These are phyloP conservation scores for Yponomeuta evonymella DNA, from an alignment of 2,888 invertebrate species.

Conservation along the genomic window DNA sequence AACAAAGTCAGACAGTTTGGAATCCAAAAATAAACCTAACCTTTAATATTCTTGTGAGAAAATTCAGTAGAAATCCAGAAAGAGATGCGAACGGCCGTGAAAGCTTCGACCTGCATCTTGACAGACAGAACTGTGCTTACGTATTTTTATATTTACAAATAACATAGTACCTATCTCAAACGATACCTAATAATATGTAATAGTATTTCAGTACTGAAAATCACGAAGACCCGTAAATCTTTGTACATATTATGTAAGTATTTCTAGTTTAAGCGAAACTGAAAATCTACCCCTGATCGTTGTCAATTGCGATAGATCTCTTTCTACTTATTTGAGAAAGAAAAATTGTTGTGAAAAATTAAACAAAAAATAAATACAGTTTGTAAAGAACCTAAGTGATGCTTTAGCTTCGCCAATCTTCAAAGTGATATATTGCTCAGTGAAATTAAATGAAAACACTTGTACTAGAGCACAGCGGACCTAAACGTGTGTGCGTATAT, in stretches of 20 bases:
- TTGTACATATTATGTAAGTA: not conserved
- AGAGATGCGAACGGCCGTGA: not conserved
- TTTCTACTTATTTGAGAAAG: too few species aligned
- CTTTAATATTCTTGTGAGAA: not conserved
- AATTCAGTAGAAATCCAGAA: not conserved
- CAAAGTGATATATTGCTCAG: not conserved
- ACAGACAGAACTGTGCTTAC: not conserved
- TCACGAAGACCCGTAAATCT: not conserved
- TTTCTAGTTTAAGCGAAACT: too few species aligned
- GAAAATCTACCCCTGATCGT: too few species aligned
- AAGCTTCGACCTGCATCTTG: not conserved
- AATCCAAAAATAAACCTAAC: not conserved
- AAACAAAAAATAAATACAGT: not conserved
- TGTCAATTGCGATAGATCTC: too few species aligned
- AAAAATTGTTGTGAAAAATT: too few species aligned
- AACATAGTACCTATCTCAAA: not conserved
- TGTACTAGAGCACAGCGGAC: constrained; percentile 8
- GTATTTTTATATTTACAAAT: not conserved
- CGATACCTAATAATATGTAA: too few species aligned
- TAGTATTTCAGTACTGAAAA: not conserved
- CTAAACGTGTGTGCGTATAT: constrained; percentile 26
- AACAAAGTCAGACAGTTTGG: not conserved
- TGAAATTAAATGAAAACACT: constrained; percentile 26
- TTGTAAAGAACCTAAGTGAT: too few species aligned
- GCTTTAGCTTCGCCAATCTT: too few species aligned